phyloP scores from a whole-genome alignment of 2,797 vertebrate genomes.

The Lophius americanus region DNA sequence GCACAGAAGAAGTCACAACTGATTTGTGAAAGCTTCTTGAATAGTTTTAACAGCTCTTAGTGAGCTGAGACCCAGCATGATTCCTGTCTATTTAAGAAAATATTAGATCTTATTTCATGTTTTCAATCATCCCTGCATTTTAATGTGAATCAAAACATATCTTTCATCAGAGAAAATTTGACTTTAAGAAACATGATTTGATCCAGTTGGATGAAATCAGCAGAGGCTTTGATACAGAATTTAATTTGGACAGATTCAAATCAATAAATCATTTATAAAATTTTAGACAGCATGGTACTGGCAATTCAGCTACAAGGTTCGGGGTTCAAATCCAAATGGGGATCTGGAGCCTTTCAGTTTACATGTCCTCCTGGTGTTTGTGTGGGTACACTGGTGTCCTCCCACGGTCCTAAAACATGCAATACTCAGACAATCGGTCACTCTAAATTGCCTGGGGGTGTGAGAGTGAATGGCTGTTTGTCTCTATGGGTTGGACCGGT shows the following conservation, averaged over 20 bases:
- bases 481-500: too few species aligned
- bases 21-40: constrained; percentile 21
- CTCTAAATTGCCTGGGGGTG: too few species aligned
- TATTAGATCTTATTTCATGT: background rate
- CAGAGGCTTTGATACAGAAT: background rate
- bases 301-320: too few species aligned
- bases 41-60: constrained; percentile 6
- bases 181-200: background rate
- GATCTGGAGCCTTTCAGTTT: too few species aligned
- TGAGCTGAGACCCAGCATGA: constrained; percentile 5
- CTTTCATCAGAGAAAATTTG: background rate
- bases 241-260: background rate
- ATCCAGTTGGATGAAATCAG: constrained; percentile 17
- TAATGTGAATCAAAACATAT: background rate
- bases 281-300: background rate
- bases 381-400: too few species aligned
- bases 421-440: too few species aligned
- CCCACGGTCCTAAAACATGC: too few species aligned
- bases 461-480: too few species aligned
- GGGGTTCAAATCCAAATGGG: too few species aligned
- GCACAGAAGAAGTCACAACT: constrained; percentile 49
- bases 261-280: constrained; percentile 11
- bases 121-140: background rate
- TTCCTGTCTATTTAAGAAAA: background rate
- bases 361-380: too few species aligned